Conservation (phyloP, 2,797 vertebrate genomes). For the Apodemus agrarius region DNA sequence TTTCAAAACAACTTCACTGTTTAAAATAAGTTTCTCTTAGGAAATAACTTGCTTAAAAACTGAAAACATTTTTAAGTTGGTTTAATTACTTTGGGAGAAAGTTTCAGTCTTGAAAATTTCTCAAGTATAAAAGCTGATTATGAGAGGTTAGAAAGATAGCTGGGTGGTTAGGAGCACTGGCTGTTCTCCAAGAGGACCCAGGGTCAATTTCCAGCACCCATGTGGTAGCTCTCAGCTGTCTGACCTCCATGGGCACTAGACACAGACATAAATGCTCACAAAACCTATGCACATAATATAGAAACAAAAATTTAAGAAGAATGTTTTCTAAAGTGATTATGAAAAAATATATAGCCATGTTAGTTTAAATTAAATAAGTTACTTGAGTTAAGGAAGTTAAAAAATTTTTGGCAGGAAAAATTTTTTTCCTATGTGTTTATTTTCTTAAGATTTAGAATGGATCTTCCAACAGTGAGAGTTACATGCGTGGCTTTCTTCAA, state of each 20-base stretch:
- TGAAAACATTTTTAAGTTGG: constrained; percentile 20
- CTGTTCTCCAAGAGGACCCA: not conserved
- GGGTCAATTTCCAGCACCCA: not conserved
- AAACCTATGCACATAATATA: not conserved
- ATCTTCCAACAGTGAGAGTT: not conserved
- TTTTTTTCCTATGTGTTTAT: not conserved
- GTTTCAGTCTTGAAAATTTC: constrained; percentile 19
- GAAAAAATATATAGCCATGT: constrained; percentile 21
- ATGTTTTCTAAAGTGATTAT: not conserved
- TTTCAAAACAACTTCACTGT: constrained; percentile 11
- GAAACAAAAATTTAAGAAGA: not conserved
- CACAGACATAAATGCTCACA: not conserved
- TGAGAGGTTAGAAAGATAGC: not conserved
- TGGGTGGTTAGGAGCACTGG: not conserved
- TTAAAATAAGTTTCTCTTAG: constrained; percentile 53
- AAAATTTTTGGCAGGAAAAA: not conserved
- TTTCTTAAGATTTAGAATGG: constrained; percentile 3
- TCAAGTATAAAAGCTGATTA: not conserved
- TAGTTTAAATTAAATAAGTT: constrained; percentile 43
- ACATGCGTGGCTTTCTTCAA: not conserved
- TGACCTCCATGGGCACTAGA: not conserved
- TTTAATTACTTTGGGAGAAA: constrained; percentile 18
- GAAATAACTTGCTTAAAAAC: constrained; percentile 45
- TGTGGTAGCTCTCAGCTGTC: not conserved
- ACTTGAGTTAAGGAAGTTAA: constrained; percentile 17